Conservation (phyloP, 2,888 invertebrate species). For the Agrochola macilenta region DNA sequence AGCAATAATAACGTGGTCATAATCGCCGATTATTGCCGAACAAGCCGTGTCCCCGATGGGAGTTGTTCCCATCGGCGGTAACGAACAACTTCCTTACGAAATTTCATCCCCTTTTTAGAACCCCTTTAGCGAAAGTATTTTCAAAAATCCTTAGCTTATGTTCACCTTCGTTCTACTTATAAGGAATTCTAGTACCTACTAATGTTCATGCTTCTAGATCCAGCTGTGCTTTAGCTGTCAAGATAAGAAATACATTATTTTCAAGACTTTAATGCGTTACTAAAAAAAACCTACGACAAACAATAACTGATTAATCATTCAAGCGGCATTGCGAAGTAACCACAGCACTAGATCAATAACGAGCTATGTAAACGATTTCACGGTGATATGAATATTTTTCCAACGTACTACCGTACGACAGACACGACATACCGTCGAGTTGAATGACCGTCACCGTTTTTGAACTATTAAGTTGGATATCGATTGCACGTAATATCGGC, state of each 20-base stretch:
- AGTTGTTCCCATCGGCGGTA: not conserved
- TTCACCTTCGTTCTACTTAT: too few species aligned
- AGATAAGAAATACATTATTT: not conserved
- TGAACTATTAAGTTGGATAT: constrained; percentile 62
- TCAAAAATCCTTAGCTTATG: not conserved
- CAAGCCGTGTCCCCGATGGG: not conserved
- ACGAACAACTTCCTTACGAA: too few species aligned
- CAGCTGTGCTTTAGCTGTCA: too few species aligned
- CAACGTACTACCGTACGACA: constrained; percentile 48
- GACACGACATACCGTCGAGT: constrained; percentile 64
- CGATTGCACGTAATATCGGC: constrained; percentile 62
- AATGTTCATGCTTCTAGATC: too few species aligned
- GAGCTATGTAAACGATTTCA: constrained; percentile 56
- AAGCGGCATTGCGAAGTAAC: constrained; percentile 31
- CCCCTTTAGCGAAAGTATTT: too few species aligned
- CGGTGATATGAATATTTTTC: constrained; percentile 63
- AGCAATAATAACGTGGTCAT: not conserved
- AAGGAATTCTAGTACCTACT: not conserved
- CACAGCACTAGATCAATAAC: constrained; percentile 63
- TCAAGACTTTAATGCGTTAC: not conserved
- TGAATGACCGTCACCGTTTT: constrained; percentile 71
- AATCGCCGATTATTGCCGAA: not conserved
- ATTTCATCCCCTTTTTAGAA: too few species aligned
- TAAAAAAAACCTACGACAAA: not conserved
- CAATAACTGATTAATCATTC: not conserved